These are phyloP conservation scores for Leptodirus hochenwartii DNA, from an alignment of 2,888 invertebrate genomes.

Conservation along the genomic window DNA sequence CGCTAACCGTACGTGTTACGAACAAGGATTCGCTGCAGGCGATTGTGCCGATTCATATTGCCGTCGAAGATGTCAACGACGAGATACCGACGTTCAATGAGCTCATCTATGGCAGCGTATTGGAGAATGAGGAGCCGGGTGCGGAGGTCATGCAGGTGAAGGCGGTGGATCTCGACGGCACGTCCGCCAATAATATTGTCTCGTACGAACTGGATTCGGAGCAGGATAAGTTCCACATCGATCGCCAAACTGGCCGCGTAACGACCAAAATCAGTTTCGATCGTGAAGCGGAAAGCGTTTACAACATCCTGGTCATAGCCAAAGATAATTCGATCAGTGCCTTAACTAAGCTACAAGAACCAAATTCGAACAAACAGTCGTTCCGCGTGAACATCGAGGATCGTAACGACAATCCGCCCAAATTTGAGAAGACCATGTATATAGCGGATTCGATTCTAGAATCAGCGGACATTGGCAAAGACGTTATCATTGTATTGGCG, in stretches of 20 bases:
- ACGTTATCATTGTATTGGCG: slow-evolving; percentile 77
- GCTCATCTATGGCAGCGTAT: slow-evolving; percentile 59
- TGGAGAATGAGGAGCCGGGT: slow-evolving; percentile 69
- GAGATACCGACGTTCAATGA: slow-evolving; percentile 77
- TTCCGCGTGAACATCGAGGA: slow-evolving; percentile 87
- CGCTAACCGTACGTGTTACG: slow-evolving; percentile 63
- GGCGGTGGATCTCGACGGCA: slow-evolving; percentile 76
- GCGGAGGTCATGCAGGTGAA: slow-evolving; percentile 70
- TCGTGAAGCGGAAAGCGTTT: slow-evolving; percentile 66
- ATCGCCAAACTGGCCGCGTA: slow-evolving; percentile 72
- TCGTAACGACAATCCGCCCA: slow-evolving; percentile 88
- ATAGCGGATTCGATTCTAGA: slow-evolving; percentile 61
- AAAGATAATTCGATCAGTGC: slow-evolving; percentile 80
- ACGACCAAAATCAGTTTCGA: slow-evolving; percentile 70
- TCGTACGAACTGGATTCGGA: slow-evolving; percentile 55
- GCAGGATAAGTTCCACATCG: slow-evolving; percentile 63
- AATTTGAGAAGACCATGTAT: slow-evolving; percentile 61
- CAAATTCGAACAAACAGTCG: slow-evolving; percentile 60
- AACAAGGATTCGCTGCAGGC: slow-evolving; percentile 66
- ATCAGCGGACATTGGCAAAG: slow-evolving; percentile 63
- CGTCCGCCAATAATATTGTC: slow-evolving; percentile 64
- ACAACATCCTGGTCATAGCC: slow-evolving; percentile 80
- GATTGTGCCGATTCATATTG: slow-evolving; percentile 59
- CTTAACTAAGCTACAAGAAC: slow-evolving; percentile 40
- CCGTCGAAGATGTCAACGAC: slow-evolving; percentile 77